Evolutionary conservation across 30 jellyfish, hydroid and myxozoan genomes (phyloP), one percentile per base, ranked within the genome.

Genomic region (Catostylus mosaicus): DNA sequence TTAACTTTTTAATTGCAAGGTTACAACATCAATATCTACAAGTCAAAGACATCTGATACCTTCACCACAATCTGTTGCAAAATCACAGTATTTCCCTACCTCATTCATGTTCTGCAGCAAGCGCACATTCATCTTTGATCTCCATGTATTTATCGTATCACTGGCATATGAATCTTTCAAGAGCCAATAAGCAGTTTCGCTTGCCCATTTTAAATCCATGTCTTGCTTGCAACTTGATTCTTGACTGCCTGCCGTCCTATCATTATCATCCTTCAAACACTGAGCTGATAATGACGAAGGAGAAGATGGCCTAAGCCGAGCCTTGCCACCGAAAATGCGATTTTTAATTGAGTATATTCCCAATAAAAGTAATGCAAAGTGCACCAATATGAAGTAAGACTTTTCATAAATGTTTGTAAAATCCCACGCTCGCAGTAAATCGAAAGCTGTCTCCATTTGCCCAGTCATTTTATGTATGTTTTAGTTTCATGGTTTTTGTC

Each of bases 391-490:
- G 46, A 77, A 77, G 45, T 77, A 77, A 19, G 78, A 70, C 57
- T 77, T 77, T 48, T 77, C 88, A 23, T 26, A 57, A 77, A 27
- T 24, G 40, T 16, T 59, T 3, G 88, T 77, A 32, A 56, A 37
- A 20, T 77, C 88, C 88, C 88, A 77, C 26, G 78, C 88, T 50
- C 88, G 88, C 27, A 77, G 67, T 11, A 77, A 0, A 59, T 77
- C 78, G 30, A 77, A 77, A 16, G 78, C 14, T 34, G 63, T 46
- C 33, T 52, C 86, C 60, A 75, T 19, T 20, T 75, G 86, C 37
- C 67, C 88, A 3, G 30, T 78, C 88, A 77, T 77, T 50, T 77
- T 37, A 1, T 3, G 9, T 1, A 19, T 59, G 24, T 27, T 59
- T 59, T 37, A 37, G 40, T 27, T 59, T 59, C 71, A 59, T 59